Conservation (phyloP, 2,113 vertebrate genomes). For the Aegotheles bennettii region DNA sequence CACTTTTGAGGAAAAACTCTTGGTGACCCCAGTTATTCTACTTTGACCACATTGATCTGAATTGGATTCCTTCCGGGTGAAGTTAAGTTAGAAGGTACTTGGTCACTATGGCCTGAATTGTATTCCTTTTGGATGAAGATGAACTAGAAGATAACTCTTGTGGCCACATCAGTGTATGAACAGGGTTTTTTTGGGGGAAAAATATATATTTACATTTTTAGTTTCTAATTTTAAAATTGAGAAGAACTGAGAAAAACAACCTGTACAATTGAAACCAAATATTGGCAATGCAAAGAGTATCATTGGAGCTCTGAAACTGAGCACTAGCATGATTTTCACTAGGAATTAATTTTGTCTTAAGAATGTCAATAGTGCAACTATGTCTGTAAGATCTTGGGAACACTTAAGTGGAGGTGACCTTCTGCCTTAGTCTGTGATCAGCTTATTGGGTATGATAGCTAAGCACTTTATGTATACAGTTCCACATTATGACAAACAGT, state of each 20-base stretch:
- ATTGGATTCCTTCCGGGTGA: not conserved
- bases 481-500: not conserved
- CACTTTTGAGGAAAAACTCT: not conserved
- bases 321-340: not conserved
- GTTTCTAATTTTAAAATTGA: not conserved
- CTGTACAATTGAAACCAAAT: accelerated
- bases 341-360: not conserved
- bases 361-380: not conserved
- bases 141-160: not conserved
- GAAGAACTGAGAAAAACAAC: not conserved
- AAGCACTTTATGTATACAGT: not conserved
- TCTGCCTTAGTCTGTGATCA: not conserved
- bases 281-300: not conserved
- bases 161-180: not conserved
- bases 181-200: accelerated
- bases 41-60: not conserved
- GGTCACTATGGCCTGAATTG: not conserved
- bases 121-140: not conserved
- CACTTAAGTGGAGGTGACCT: not conserved
- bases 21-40: not conserved
- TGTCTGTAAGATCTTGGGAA: not conserved
- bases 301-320: not conserved
- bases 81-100: not conserved
- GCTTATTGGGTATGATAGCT: not conserved
- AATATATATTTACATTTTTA: not conserved